Base-by-base conservation (phyloP, 2,888 invertebrate species). In the Pterostichus madidus region DNA sequence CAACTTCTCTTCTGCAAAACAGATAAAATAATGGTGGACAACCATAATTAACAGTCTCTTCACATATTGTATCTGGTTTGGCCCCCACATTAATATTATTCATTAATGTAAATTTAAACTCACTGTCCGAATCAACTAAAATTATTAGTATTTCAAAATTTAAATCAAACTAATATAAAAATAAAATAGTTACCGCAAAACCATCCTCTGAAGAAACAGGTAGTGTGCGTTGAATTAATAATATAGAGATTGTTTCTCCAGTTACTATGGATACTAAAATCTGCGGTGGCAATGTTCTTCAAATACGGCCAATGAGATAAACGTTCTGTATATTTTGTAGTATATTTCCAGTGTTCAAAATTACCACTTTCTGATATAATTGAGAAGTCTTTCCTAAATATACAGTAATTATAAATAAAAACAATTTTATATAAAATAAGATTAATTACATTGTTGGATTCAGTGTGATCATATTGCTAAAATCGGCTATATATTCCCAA, bases 401-500 rank as follows among this genome's bases (percentile, higher is more conserved):
- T 24, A 15, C 24, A 24, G 24, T 13, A 39, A 39, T 8, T 39
- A 39, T 39, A 6, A 39, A 39, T 39, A 46, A 39, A 35, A 24
- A 52, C 6, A 52, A 6, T 31, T 13, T 52, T 24, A 31, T 46
- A 49, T 15, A 17, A 76, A 8, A 78, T 24, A 79, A 80, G 11
- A 7, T 46, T 56, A 61, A 93, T 92, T 90, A 95, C 95, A 95
- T 93, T 15, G 94, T 93, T 15, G 95, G 95, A 89, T 95, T 95
- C 39, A 95, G 89, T 85, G 91, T 90, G 86, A 92, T 92, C 93
- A 94, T 93, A 87, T 95, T 94, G 86, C 93, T 94, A 86, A 95
- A 95, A 89, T 95, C 95, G 0, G 95, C 93, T n/a, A 95, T 92
- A 89, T 92, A 95, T 88, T 94, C 94, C 95, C 95, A 95, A 44